Percentiles rank a stretch among this genome's conserved stretches.
phyloP scores from a whole-genome alignment of 2,113 vertebrate genomes.

The Columba janthina region DNA sequence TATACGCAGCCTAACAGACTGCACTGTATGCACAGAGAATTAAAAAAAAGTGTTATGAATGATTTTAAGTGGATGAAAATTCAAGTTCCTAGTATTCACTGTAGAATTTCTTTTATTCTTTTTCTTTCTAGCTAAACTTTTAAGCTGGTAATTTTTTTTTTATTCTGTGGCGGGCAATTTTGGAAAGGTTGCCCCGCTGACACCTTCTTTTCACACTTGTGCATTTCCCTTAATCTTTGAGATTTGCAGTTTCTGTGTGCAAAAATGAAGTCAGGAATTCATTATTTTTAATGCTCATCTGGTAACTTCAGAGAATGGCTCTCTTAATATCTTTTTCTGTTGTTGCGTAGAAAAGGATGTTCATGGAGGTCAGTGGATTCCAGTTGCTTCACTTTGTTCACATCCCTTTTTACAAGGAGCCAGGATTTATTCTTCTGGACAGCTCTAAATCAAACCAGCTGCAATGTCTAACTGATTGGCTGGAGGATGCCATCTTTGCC shows the following conservation, averaged over 20 bases:
- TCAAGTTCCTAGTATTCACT: neutral
- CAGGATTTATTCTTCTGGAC: neutral
- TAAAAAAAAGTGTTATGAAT: neutral
- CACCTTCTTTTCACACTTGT: neutral
- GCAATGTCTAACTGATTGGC: neutral
- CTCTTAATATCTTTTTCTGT: neutral
- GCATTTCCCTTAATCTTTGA: neutral
- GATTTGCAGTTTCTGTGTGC: neutral
- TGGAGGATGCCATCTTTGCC: neutral
- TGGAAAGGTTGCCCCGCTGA: neutral
- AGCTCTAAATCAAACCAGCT: neutral
- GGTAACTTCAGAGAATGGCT: neutral
- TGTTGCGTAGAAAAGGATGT: neutral
- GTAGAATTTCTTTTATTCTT: neutral
- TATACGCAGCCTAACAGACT: neutral
- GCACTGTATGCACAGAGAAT: neutral
- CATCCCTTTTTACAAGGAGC: neutral
- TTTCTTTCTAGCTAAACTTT: neutral
- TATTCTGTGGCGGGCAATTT: neutral
- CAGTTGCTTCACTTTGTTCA: neutral
- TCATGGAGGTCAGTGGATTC: neutral
- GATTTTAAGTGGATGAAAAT: neutral
- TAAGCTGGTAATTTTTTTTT: neutral
- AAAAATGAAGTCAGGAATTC: neutral
- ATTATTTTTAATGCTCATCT: neutral